These are phyloP conservation scores for Adelphocoris suturalis DNA, from an alignment of 2,888 invertebrate genomes.

Conservation along the genomic window DNA sequence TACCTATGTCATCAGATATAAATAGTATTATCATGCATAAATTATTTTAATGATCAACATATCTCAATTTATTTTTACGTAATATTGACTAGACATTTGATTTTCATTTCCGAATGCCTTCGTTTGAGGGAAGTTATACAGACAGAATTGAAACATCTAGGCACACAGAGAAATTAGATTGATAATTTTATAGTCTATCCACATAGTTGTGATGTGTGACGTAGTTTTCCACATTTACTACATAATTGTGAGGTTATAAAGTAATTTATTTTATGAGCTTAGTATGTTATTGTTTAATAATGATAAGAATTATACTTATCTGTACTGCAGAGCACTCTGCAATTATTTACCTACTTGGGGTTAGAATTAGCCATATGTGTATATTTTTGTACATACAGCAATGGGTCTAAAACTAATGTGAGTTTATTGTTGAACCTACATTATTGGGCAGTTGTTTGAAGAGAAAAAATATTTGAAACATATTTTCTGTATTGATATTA, in stretches of 20 bases:
- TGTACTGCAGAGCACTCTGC: conserved; percentile 65
- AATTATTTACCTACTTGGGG: conserved; percentile 72
- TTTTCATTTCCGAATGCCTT: not conserved
- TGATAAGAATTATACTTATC: conserved; percentile 67
- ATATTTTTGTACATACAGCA: conserved; percentile 75
- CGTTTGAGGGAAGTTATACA: not conserved
- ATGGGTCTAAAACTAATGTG: conserved; percentile 70
- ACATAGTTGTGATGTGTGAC: conserved; percentile 51
- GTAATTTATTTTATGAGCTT: conserved; percentile 74
- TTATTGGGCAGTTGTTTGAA: conserved; percentile 55
- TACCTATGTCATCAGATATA: conserved; percentile 20
- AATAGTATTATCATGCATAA: not conserved
- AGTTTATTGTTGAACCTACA: conserved; percentile 62
- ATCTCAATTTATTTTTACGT: not conserved
- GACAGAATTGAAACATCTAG: conserved; percentile 5
- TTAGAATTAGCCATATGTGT: conserved; percentile 74
- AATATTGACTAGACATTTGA: not conserved
- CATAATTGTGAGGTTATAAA: not conserved
- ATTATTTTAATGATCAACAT: not conserved
- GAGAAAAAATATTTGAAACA: conserved; percentile 43
- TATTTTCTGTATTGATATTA: conserved; percentile 67
- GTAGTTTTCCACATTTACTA: conserved; percentile 59
- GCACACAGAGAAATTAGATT: not conserved
- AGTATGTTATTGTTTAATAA: conserved; percentile 73
- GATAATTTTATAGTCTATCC: not conserved